Base-by-base conservation (phyloP, 2,113 vertebrate species). In the Haplochromis vanheusdeni region DNA sequence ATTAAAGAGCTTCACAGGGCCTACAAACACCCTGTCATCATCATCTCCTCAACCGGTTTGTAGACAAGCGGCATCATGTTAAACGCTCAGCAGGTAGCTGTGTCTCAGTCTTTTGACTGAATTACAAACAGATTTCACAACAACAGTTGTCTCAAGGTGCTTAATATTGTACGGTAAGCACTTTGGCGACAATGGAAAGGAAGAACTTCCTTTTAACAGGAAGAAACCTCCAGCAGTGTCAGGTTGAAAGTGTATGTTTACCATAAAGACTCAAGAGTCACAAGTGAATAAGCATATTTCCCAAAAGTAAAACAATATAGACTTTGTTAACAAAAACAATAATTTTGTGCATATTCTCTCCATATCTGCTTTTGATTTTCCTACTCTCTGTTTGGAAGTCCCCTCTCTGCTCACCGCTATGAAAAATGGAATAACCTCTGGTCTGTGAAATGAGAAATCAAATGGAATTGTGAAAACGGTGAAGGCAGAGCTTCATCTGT, bases 381-480 rank as follows among this genome's bases (percentile, higher is more conserved):
- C 56, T 45, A 16, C 62, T 51, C 26, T 54, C 49, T 47, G 47
- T 31, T 42, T 65, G 28, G 28, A 16, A 62, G 51, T 23, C 73
- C 31, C n/a, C 37, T 37, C 42, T 37, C 33, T 1, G 14, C 73
- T 77, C 55, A 42, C 60, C 1, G 11, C 35, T 49, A 9, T 81
- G 45, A 90, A 83, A 87, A 73, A 86, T 83, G 54, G 31, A 89
- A 35, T 47, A 84, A 58, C 42, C 87, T 55, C 17, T 7, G 21
- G 75, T 28, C 81, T 58, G 82, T 73, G 90, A 92, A 86, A 93
- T 85, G 65, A 90, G 75, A 88, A 93, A 91, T 89, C 85, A 89
- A 85, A 92, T 84, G 75, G 81, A 89, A 88, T 87, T 14, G 68
- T 68, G 80, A 62, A 65, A 80, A 89, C 80, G 42, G 49, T 52